Evolutionary conservation across 2,113 vertebrate species (phyloP).

Genomic region (Elachura formosa): DNA sequence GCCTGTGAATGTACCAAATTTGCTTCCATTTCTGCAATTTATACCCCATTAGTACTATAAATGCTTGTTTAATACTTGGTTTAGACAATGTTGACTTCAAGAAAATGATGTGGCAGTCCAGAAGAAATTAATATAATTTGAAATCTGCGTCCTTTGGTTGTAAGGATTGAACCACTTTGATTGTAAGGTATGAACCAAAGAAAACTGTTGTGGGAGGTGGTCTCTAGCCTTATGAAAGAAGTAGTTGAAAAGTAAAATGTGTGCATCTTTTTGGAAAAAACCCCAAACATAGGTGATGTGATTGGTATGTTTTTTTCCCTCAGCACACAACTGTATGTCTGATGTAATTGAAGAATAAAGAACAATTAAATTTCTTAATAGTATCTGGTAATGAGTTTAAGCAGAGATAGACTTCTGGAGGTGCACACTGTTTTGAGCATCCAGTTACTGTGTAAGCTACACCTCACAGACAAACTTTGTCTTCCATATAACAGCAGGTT

Average conservation of each 20-base stretch:
- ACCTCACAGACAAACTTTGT: background rate
- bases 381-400: background rate
- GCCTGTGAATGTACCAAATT: background rate
- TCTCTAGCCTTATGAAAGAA: background rate
- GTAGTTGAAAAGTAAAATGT: background rate
- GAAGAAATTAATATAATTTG: background rate
- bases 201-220: background rate
- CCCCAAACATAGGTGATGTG: rapidly evolving
- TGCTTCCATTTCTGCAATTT: background rate
- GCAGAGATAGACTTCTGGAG: background rate
- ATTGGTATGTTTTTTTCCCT: background rate
- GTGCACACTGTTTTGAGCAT: background rate
- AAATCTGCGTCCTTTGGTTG: background rate
- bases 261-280: background rate
- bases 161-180: background rate
- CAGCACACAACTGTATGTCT: background rate
- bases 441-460: background rate
- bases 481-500: background rate
- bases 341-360: background rate
- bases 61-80: background rate
- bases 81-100: background rate
- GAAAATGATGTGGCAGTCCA: background rate
- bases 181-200: background rate
- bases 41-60: background rate
- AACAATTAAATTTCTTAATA: background rate